A percentile compares a stretch with the other conserved stretches of the same genome.
phyloP scores from a whole-genome alignment of 2,888 invertebrate species.

The Hypselothyrea guttata region DNA sequence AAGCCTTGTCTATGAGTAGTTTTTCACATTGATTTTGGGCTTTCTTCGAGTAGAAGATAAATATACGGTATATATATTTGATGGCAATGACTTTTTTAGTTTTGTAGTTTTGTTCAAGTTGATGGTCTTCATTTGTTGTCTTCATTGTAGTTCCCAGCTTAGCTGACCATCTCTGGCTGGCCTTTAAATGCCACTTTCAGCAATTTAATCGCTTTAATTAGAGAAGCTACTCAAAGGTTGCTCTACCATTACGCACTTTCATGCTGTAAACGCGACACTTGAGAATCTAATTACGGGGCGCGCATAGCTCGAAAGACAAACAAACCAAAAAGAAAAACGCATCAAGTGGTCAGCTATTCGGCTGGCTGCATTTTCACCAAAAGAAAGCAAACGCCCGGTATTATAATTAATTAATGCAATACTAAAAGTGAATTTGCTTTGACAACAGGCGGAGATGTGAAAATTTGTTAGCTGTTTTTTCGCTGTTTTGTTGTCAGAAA shows the following conservation, averaged over 20 bases:
- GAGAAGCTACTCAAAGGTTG: slow-evolving; percentile 38
- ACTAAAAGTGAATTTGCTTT: slow-evolving; percentile 35
- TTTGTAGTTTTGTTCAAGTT: slow-evolving; percentile 3
- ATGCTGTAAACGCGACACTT: slow-evolving; percentile 57
- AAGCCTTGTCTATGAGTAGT: neutral
- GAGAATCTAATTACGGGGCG: slow-evolving; percentile 63
- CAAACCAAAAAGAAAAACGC: neutral
- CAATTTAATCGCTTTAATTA: slow-evolving; percentile 63
- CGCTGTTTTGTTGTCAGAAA: neutral
- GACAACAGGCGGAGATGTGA: slow-evolving; percentile 16
- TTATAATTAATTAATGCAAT: slow-evolving; percentile 46
- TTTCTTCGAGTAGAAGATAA: neutral
- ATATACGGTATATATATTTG: slow-evolving; percentile 3
- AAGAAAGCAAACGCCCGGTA: slow-evolving; percentile 35
- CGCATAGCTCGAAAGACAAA: slow-evolving; percentile 7
- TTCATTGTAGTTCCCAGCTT: no score
- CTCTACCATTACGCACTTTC: slow-evolving; percentile 68
- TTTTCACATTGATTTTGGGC: neutral
- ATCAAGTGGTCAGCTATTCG: neutral
- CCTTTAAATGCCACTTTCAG: slow-evolving; percentile 51
- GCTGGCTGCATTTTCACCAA: slow-evolving; percentile 36
- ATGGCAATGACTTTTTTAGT: slow-evolving; percentile 31
- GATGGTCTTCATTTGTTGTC: slow-evolving; percentile 13
- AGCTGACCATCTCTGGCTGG: slow-evolving; percentile 17
- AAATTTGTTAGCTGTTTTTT: slow-evolving; percentile 13